Evolutionary conservation across 2,113 vertebrate genomes (phyloP).

Genomic region (Paradisaea rubra): DNA sequence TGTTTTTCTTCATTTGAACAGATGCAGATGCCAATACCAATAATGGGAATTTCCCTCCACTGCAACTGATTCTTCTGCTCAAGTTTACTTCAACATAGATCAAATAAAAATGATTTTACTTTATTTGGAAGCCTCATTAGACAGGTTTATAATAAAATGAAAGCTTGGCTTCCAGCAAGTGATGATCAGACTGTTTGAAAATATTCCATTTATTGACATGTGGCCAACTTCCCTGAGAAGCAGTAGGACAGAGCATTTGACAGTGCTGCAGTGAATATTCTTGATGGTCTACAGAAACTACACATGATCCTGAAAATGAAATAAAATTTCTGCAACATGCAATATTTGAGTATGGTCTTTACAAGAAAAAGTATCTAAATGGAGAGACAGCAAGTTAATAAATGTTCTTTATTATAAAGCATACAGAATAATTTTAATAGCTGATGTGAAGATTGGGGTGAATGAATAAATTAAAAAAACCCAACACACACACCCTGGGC

Average conservation of each 20-base stretch:
- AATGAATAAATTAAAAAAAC: neutral
- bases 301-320: neutral
- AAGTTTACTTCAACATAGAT: neutral
- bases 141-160: neutral
- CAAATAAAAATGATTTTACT: neutral
- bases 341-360: neutral
- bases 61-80: neutral
- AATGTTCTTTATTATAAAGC: neutral
- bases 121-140: conserved; percentile 6
- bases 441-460: neutral
- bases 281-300: neutral
- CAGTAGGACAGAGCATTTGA: neutral
- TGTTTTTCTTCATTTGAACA: neutral
- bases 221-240: neutral
- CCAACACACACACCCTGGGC: neutral
- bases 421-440: neutral
- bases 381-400: neutral
- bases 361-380: neutral
- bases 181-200: neutral
- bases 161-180: neutral
- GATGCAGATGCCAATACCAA: neutral
- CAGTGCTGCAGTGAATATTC: neutral
- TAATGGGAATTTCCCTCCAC: neutral
- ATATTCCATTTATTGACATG: neutral
- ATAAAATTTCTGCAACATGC: neutral